Percentiles rank a stretch among this genome's conserved stretches.
Evolutionary conservation across 2,888 invertebrate species (phyloP).

Genomic region (Cryptus armator): DNA sequence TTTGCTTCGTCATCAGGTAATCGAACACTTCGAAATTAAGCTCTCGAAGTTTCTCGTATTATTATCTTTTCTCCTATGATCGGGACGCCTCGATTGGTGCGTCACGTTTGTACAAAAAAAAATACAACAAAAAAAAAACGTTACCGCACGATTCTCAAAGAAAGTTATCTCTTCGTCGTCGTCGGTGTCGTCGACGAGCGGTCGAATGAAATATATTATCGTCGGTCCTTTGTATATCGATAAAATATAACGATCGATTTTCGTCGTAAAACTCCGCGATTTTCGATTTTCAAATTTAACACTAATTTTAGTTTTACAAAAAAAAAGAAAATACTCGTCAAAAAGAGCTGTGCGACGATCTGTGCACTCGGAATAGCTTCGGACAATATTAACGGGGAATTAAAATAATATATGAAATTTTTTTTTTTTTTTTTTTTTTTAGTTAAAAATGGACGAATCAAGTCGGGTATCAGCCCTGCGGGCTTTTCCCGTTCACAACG

Average conservation of each 20-base stretch:
- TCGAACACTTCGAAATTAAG: slow-evolving; percentile 11
- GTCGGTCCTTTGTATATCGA: slow-evolving; percentile 1
- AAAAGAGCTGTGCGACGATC: not conserved
- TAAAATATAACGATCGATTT: slow-evolving; percentile 36
- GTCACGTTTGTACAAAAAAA: slow-evolving; percentile 33
- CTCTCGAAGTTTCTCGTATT: slow-evolving; percentile 34
- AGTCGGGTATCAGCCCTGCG: slow-evolving; percentile 30
- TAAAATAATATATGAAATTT: slow-evolving; percentile 48
- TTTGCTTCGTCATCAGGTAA: slow-evolving; percentile 36
- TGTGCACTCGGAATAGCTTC: slow-evolving; percentile 10
- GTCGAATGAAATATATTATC: slow-evolving; percentile 39
- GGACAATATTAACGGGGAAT: not conserved
- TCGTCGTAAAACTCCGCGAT: slow-evolving; percentile 15
- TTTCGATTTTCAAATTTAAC: slow-evolving; percentile 15
- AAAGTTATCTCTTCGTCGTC: slow-evolving; percentile 5
- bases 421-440: slow-evolving; percentile 14
- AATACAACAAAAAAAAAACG: slow-evolving; percentile 16
- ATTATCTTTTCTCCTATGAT: slow-evolving; percentile 28
- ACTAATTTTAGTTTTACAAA: slow-evolving; percentile 1
- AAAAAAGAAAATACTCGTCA: slow-evolving; percentile 17
- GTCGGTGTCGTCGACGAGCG: slow-evolving; percentile 12
- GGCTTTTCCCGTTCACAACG: slow-evolving; percentile 36
- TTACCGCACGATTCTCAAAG: slow-evolving; percentile 31
- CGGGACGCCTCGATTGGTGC: slow-evolving; percentile 2
- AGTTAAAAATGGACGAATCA: slow-evolving; percentile 62